Evolutionary conservation across 1,140 invertebrate species (phyloP).

Genomic region (Triops longicaudatus): DNA sequence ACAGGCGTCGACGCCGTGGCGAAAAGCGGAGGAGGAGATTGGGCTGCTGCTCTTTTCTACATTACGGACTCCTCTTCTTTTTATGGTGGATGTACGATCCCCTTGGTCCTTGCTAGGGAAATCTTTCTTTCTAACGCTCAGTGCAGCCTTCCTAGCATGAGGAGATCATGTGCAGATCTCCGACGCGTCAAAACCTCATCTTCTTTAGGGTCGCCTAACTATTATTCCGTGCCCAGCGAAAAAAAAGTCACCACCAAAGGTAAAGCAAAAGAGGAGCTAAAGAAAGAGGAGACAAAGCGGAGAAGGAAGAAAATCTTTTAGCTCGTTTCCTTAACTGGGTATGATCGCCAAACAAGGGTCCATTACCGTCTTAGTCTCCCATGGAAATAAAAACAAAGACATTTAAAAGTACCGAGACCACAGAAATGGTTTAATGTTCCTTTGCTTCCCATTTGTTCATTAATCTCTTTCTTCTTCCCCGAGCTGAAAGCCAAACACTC

Average conservation of each 20-base stretch:
- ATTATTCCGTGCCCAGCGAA: not conserved
- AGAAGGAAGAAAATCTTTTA: not conserved
- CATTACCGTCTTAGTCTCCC: not conserved
- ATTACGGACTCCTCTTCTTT: too few species aligned
- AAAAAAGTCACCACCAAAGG: slow-evolving; percentile 20
- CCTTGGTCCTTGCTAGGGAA: not conserved
- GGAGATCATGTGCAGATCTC: not conserved
- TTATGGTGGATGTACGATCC: not conserved
- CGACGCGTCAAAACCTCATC: not conserved
- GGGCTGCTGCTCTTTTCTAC: too few species aligned
- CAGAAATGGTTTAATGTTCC: too few species aligned
- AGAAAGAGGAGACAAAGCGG: not conserved
- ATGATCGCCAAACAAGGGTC: not conserved
- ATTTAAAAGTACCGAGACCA: too few species aligned
- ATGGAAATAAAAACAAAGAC: too few species aligned
- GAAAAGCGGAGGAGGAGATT: too few species aligned
- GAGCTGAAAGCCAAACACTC: too few species aligned
- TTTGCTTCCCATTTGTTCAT: too few species aligned
- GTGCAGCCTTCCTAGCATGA: not conserved
- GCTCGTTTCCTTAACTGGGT: slow-evolving; percentile 20
- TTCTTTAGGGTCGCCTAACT: not conserved
- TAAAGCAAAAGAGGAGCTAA: slow-evolving; percentile 13
- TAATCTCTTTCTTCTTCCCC: too few species aligned
- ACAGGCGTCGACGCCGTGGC: not conserved
- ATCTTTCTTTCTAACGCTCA: not conserved